Base-by-base conservation (phyloP, 1,140 invertebrate genomes). In the Tigriopus japonicus region DNA sequence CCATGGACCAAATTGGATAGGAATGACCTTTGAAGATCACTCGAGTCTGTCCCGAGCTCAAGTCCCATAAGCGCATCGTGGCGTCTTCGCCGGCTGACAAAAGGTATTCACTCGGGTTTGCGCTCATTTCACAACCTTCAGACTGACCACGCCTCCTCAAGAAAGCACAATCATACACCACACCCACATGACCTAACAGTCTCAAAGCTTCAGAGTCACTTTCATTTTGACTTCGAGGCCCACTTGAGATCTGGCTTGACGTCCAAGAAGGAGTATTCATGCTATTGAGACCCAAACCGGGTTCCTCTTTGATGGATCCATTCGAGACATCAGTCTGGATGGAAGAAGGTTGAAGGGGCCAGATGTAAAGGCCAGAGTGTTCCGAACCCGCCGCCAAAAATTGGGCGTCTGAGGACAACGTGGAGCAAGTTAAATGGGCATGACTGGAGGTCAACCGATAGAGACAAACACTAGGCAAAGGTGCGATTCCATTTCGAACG, bases 11-110 rank as follows among this genome's bases (percentile, higher is more conserved):
- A 7, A 76, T 69, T 40, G 74, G 69, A 42, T 71, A 74, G 21
- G 62, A 67, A 63, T 77, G 75, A 15, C 74, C 75, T 9, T 64
- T 62, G 65, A 76, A 77, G 6, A 71, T 59, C 6, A 68, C 69
- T 52, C 68, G 63, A 63, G 53, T 54, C 19, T 62, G 58, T 19
- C 62, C 61, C 35, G 41, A 53, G 15, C 54, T 61, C 14, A 66
- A 42, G 42, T 63, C 60, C 65, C 65, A 66, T 0, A 66, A 58
- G 9, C 62, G 55, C 62, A 66, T 66, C 19, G 65, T 62, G 2
- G 65, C 56, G 62, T 67, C 65, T 54, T 67, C 66, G 24, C 64
- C 60, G 10, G 65, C 65, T 23, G 64, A 63, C 15, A 66, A 24
- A n/a, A 66, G 54, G 51, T 66, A 49, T 35, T 35, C 28, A 35